Base-by-base conservation (phyloP, 1,140 invertebrate species). In the Dysdera silvatica region DNA sequence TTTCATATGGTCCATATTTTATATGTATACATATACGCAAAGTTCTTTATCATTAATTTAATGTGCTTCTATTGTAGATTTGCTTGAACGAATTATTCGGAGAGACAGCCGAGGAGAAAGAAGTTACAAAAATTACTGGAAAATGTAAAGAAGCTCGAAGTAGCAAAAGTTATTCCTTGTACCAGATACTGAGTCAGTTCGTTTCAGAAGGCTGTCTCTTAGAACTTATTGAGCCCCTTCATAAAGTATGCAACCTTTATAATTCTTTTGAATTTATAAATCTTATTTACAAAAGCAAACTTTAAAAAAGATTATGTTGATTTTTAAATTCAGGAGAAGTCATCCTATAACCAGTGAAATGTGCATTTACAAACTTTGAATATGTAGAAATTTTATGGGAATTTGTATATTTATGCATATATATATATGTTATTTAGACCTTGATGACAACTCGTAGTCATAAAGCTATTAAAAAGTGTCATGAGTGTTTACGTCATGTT, bases 1-100 rank as follows among this genome's bases (percentile, higher is more conserved):
- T n/a, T n/a, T n/a, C n/a, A n/a, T n/a, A n/a, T n/a, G n/a, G n/a
- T n/a, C n/a, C n/a, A n/a, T n/a, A n/a, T n/a, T n/a, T n/a, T n/a
- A n/a, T n/a, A n/a, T n/a, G n/a, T n/a, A n/a, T n/a, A n/a, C n/a
- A n/a, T n/a, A n/a, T n/a, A n/a, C n/a, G n/a, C n/a, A n/a, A n/a
- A n/a, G n/a, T n/a, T n/a, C n/a, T n/a, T n/a, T n/a, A n/a, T n/a
- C 10, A 8, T 23, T 48, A 18, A 16, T 28, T 14, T 23, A 16
- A 14, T 35, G 61, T 37, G 62, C 67, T 65, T 52, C 53, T 24
- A 61, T 70, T 74, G 41, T 65, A 86, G 81, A 77, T 89, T 12
- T 93, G 89, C 63, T 84, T 86, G 49, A 82, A 88, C 61, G 94
- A 97, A 77, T 77, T 96, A 14, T 96, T 96, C 76, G 91, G 91